These are phyloP conservation scores for Syritta pipiens DNA, from an alignment of 2,888 invertebrate species.

Conservation along the genomic window DNA sequence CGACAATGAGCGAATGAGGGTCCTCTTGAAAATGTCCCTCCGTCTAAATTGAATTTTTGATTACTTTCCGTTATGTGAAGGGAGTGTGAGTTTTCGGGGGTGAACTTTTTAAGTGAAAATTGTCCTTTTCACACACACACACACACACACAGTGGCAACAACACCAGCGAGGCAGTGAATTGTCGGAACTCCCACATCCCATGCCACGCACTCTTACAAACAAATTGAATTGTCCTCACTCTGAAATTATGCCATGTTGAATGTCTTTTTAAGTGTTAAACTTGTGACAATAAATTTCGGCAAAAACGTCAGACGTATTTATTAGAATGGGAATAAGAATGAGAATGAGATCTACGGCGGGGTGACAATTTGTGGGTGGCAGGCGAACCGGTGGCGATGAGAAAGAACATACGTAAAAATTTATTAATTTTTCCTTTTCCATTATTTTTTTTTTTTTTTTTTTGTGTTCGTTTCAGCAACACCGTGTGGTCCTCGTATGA, in stretches of 20 bases:
- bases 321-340: background rate
- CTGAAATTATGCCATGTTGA: slow-evolving; percentile 66
- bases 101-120: slow-evolving; percentile 37
- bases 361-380: background rate
- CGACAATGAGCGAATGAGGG: slow-evolving; percentile 62
- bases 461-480: too few species aligned
- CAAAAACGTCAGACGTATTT: slow-evolving; percentile 32
- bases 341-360: slow-evolving; percentile 1
- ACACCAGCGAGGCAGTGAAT: too few species aligned
- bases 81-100: background rate
- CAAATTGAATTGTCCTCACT: slow-evolving; percentile 68
- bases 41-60: slow-evolving; percentile 67
- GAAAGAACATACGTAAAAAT: slow-evolving; percentile 27
- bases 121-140: background rate
- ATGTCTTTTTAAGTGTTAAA: slow-evolving; percentile 63
- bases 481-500: background rate
- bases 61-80: slow-evolving; percentile 41
- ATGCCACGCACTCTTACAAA: slow-evolving; percentile 41
- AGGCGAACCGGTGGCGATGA: background rate
- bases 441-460: too few species aligned
- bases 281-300: slow-evolving; percentile 62
- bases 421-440: slow-evolving; percentile 53
- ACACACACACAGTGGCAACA: background rate
- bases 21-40: slow-evolving; percentile 61
- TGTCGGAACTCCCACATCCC: background rate